These are phyloP conservation scores for Mustela nigripes DNA, from an alignment of 2,113 vertebrate species.

Conservation along the genomic window DNA sequence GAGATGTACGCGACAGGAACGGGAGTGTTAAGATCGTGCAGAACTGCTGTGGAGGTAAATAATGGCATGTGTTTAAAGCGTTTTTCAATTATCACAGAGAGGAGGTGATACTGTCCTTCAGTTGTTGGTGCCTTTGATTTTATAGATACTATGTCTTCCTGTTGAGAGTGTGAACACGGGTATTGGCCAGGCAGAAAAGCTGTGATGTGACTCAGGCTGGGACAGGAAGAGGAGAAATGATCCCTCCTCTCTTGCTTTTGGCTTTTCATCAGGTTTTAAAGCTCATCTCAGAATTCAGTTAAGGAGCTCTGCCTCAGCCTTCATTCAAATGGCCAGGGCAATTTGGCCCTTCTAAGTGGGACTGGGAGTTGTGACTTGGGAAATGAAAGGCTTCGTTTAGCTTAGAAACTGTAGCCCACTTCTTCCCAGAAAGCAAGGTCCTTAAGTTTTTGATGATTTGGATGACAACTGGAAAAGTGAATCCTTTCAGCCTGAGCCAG, in stretches of 20 bases:
- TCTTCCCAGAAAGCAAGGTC: conserved; percentile 43
- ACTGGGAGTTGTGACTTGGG: not conserved
- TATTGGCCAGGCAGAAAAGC: not conserved
- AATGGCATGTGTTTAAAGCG: not conserved
- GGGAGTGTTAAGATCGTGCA: conserved; percentile 84
- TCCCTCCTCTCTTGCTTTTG: not conserved
- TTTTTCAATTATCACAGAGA: conserved; percentile 7
- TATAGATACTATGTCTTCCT: not conserved
- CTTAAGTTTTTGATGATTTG: conserved; percentile 53
- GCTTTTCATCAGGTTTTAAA: conserved; percentile 50
- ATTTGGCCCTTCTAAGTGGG: not conserved
- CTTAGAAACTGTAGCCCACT: conserved; percentile 43
- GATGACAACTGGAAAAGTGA: conserved; percentile 48
- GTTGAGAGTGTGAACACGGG: conserved; percentile 9
- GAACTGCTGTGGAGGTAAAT: conserved; percentile 85
- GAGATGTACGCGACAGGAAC: conserved; percentile 84
- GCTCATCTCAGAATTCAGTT: conserved; percentile 33
- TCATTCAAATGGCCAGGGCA: conserved; percentile 34
- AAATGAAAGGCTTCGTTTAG: conserved; percentile 47
- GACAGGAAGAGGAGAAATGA: not conserved
- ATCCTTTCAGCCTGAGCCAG: conserved; percentile 43
- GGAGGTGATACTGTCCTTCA: not conserved
- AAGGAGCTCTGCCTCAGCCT: conserved; percentile 45
- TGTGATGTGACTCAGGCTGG: not conserved
- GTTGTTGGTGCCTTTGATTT: conserved; percentile 24